Percentiles rank a stretch among this genome's conserved stretches.
These are phyloP conservation scores for Odobenus rosmarus DNA, from an alignment of 2,113 vertebrate genomes.

Conservation along the genomic window DNA sequence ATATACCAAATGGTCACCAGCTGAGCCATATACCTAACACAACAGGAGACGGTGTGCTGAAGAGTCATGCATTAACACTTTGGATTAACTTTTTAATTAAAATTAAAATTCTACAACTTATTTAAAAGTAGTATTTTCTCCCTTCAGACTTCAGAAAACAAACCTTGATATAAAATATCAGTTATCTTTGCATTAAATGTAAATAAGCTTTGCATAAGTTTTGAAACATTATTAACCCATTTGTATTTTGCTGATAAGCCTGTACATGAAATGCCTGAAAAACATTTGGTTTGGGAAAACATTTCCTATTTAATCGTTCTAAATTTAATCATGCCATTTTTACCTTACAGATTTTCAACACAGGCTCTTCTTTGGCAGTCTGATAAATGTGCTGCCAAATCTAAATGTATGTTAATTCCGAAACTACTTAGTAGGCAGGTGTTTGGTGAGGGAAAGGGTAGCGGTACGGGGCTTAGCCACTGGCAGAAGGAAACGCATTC, in stretches of 20 bases:
- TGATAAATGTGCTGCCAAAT: background rate
- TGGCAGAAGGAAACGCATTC: background rate
- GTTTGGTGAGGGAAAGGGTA: background rate
- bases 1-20: background rate
- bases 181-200: background rate
- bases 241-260: background rate
- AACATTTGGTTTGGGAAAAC: background rate
- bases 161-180: background rate
- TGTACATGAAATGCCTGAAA: background rate
- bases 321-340: slow-evolving; percentile 6
- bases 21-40: background rate
- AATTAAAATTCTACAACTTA: background rate
- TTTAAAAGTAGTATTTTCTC: background rate
- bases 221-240: background rate
- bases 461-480: background rate
- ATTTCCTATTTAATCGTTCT: background rate
- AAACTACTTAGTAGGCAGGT: background rate
- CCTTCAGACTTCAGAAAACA: background rate
- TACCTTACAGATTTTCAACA: slow-evolving; percentile 1
- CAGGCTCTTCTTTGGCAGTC: background rate
- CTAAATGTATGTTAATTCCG: background rate
- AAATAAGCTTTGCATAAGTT: slow-evolving; percentile 23
- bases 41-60: background rate
- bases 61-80: background rate
- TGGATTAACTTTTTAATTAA: background rate